A percentile compares a stretch with the other conserved stretches of the same genome.
These are phyloP conservation scores for Meloidogyne floridensis DNA, from an alignment of 1,140 invertebrate species.

Conservation along the genomic window DNA sequence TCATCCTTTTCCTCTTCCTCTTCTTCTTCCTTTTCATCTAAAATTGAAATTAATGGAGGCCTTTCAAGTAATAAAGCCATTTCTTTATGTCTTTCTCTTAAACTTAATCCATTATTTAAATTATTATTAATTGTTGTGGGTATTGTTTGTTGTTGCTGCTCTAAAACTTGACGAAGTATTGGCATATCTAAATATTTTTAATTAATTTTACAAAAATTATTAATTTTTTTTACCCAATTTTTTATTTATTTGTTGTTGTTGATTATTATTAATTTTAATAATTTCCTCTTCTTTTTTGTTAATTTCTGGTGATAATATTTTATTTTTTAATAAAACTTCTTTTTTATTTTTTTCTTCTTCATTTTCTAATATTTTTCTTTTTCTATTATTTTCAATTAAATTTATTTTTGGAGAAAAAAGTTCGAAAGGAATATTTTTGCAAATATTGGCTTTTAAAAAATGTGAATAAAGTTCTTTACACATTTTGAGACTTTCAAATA, in stretches of 20 bases:
- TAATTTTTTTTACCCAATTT: too few relatives aligned
- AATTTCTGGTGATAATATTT: neutral
- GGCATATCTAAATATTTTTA: neutral
- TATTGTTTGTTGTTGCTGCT: neutral
- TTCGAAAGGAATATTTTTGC: slow-evolving; percentile 1
- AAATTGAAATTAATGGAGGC: neutral
- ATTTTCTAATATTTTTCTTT: neutral
- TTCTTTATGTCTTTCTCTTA: neutral
- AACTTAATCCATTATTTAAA: neutral
- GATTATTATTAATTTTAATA: neutral
- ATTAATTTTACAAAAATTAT: neutral
- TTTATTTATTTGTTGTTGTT: too few relatives aligned
- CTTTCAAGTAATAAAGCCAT: neutral
- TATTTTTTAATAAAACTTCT: neutral
- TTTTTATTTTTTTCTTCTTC: neutral
- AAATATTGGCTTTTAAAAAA: neutral
- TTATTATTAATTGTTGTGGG: neutral
- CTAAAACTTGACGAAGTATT: neutral
- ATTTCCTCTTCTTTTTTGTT: neutral
- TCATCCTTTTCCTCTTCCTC: too few relatives aligned
- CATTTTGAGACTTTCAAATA: neutral
- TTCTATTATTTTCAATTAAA: neutral
- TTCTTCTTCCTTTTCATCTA: neutral
- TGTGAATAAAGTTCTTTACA: neutral
- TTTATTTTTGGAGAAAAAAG: neutral